Evolutionary conservation across 1,140 invertebrate species (phyloP), one percentile per base, ranked within the genome.

Genomic region (Scylla paramamosain): DNA sequence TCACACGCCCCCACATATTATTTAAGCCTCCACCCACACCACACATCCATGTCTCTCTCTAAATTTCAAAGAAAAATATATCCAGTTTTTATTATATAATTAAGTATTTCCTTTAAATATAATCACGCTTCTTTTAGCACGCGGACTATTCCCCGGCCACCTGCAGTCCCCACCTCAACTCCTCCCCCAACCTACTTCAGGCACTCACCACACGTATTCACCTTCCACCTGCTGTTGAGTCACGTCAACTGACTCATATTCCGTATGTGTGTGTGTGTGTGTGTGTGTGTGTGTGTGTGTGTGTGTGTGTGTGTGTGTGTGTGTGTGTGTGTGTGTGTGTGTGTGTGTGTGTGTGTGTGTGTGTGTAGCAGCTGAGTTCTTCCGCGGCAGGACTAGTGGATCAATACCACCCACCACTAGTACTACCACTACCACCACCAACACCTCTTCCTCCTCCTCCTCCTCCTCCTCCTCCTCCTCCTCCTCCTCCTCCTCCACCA

Each of bases 261-360:
- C 67, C 67, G 67, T n/a, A 20, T n/a, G 20, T 77, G 67, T n/a
- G 67, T 77, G 67, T 77, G 67, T 77, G 67, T 77, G 67, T 77
- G 67, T 77, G 67, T 77, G 86, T 39, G 86, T 88, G 32, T 46
- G 45, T 39, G 32, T 20, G 45, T 16, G 12, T 45, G 31, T 92
- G 59, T 82, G 52, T 92, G 59, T 92, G 91, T 92, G 32, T 92
- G 91, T 39, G 29, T 92, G 91, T 92, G 32, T 77, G 59, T 82
- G 29, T 82, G 91, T 92, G 90, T 91, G 28, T 20, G 25, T 0
- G 46, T 39, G 92, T 25, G 77, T 82, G 77, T 46, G 92, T 48
- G 32, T n/a, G 6, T 29, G 92, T 25, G 67, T 67, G 67, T 32
- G 32, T 82, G 25, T 4, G 59, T 67, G 59, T 67, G 59, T 67